Conservation (phyloP, 2,888 invertebrate genomes). For the Bellardia bayeri region DNA sequence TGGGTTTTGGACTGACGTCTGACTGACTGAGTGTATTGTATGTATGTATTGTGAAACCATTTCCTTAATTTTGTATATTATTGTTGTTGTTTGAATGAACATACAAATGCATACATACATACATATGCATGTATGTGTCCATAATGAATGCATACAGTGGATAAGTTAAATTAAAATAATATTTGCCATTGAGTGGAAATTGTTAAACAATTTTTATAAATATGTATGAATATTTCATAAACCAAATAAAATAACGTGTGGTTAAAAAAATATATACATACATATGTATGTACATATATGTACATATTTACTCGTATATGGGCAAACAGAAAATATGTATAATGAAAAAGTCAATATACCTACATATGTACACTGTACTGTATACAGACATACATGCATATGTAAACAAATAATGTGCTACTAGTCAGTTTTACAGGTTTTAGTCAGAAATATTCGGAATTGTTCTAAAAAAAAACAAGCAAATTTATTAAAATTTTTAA, state of each 20-base stretch:
- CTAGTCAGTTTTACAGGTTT: no score
- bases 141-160: background rate
- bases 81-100: slow-evolving; percentile 1
- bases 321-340: no score
- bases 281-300: no score
- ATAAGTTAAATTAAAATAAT: background rate
- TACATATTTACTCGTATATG: no score
- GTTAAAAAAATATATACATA: no score
- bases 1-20: slow-evolving; percentile 21
- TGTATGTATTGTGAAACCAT: slow-evolving; percentile 16
- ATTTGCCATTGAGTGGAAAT: background rate
- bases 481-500: no score
- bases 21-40: background rate
- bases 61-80: slow-evolving; percentile 20
- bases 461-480: no score
- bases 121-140: background rate
- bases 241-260: no score
- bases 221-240: no score
- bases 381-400: background rate
- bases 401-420: background rate
- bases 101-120: background rate
- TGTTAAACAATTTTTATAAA: background rate
- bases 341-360: no score
- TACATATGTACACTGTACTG: no score
- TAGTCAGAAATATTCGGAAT: no score